A percentile compares a stretch with the other conserved stretches of the same genome.
These are phyloP conservation scores for Acanthis flammea DNA, from an alignment of 2,797 vertebrate genomes.

Conservation along the genomic window DNA sequence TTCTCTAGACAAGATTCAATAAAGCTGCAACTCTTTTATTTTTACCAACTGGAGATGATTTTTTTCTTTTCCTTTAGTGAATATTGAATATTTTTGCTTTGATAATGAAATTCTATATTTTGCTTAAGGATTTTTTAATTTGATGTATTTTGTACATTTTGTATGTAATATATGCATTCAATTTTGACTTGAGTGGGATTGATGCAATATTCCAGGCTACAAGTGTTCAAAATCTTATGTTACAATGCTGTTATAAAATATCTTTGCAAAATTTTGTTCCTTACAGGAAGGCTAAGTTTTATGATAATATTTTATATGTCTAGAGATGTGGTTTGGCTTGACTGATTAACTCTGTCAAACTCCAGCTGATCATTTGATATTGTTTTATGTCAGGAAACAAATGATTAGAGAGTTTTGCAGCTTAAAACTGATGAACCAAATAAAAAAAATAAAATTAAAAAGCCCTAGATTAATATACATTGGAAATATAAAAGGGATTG, in stretches of 20 bases:
- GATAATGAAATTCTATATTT: background rate
- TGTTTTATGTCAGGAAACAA: background rate
- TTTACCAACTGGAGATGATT: background rate
- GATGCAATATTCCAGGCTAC: background rate
- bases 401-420: background rate
- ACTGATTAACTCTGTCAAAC: background rate
- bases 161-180: background rate
- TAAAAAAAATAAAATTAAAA: background rate
- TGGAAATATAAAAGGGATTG: background rate
- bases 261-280: background rate
- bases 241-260: background rate
- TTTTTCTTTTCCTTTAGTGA: background rate
- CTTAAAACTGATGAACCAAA: background rate
- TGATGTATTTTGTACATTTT: background rate
- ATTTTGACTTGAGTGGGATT: background rate
- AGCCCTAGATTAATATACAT: fast-evolving
- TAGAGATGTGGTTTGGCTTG: background rate
- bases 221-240: background rate
- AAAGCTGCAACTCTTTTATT: constrained; percentile 10
- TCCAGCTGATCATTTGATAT: background rate
- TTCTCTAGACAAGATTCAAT: background rate
- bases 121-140: background rate
- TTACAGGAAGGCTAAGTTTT: background rate
- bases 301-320: background rate
- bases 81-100: background rate